Percentiles rank a stretch among this genome's conserved stretches.
Evolutionary conservation across 1,140 invertebrate species (phyloP).

Genomic region (Neodiprion pinetum): DNA sequence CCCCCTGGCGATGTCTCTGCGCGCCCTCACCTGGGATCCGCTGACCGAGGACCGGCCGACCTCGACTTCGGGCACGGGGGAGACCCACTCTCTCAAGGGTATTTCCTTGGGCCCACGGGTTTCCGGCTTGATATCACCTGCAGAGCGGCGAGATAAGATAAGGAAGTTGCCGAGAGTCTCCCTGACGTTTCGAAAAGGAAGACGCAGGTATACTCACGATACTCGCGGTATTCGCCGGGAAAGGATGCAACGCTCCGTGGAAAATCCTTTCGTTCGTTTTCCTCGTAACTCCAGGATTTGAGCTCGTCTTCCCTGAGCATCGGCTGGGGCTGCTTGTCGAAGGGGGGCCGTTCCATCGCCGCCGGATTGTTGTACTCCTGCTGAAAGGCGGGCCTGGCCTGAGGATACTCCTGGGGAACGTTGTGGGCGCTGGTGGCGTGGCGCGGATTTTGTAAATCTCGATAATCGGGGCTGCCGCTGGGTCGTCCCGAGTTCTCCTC

Average conservation of each 20-base stretch:
- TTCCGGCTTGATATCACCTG: slow-evolving; percentile 45
- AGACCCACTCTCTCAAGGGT: slow-evolving; percentile 45
- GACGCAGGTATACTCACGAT: neutral
- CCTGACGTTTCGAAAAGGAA: neutral
- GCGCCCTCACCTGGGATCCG: slow-evolving; percentile 47
- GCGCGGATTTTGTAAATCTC: slow-evolving; percentile 36
- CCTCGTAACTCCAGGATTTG: slow-evolving; percentile 26
- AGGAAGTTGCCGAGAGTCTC: neutral
- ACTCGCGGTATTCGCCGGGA: slow-evolving; percentile 50
- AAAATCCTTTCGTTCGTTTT: slow-evolving; percentile 35
- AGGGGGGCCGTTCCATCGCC: slow-evolving; percentile 29
- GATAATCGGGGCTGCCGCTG: slow-evolving; percentile 37
- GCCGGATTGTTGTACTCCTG: slow-evolving; percentile 29
- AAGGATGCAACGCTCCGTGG: slow-evolving; percentile 30
- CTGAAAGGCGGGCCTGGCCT: slow-evolving; percentile 34
- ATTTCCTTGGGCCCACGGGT: slow-evolving; percentile 34
- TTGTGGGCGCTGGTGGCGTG: slow-evolving; percentile 37
- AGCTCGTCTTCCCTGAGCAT: slow-evolving; percentile 23
- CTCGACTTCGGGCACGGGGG: slow-evolving; percentile 52
- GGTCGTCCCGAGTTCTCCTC: slow-evolving; percentile 50
- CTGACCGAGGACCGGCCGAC: slow-evolving; percentile 44
- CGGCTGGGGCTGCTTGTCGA: neutral
- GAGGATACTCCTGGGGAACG: slow-evolving; percentile 38
- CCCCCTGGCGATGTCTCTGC: slow-evolving; percentile 64
- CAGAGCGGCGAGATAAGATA: neutral